Evolutionary conservation across 1,140 invertebrate genomes (phyloP).

Genomic region (Palaemon carinicauda): DNA sequence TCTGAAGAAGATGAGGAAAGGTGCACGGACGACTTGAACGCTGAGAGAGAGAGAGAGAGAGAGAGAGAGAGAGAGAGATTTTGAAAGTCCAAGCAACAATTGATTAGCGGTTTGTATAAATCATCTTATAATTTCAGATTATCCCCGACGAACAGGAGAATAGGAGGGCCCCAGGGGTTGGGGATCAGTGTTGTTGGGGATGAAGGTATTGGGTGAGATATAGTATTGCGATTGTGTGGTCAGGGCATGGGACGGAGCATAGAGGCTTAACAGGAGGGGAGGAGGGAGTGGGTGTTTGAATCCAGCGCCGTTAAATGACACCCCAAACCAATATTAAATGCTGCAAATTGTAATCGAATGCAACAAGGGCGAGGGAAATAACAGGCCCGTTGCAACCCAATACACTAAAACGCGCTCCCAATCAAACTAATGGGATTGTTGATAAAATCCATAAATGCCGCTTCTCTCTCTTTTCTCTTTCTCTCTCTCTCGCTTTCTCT

Average conservation of each 20-base stretch:
- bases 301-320: conserved; percentile 30
- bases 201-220: too few relatives aligned
- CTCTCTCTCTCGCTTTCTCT: too few relatives aligned
- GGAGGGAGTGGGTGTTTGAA: not conserved
- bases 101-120: conserved; percentile 13
- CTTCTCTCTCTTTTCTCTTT: not conserved
- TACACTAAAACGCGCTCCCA: conserved; percentile 38
- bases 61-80: not conserved
- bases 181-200: not conserved
- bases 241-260: too few relatives aligned
- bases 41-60: not conserved
- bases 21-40: not conserved
- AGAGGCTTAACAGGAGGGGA: too few relatives aligned
- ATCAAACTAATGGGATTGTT: conserved; percentile 49
- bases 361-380: conserved; percentile 18
- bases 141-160: not conserved
- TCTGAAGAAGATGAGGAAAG: not conserved
- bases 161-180: not conserved
- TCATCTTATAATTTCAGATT: conserved; percentile 20
- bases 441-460: conserved; percentile 49
- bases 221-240: too few relatives aligned
- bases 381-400: conserved; percentile 29
- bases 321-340: conserved; percentile 39
- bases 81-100: conserved; percentile 20
- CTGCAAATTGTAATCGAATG: conserved; percentile 46